Conservation (phyloP, 2,113 vertebrate genomes). For the Chlamydotis undulata region DNA sequence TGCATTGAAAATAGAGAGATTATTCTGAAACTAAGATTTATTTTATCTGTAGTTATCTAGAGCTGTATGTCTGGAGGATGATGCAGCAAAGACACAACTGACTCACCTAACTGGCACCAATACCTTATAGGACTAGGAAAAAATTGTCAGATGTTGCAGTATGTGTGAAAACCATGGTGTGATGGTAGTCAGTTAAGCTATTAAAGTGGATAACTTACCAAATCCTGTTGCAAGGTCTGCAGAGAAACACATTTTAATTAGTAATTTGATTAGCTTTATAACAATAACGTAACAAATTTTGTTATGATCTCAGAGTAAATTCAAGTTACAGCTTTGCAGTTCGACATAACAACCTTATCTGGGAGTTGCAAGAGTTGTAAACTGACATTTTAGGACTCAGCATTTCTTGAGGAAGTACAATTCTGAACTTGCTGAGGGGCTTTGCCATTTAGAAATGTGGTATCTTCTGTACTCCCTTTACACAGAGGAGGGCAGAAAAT, state of each 20-base stretch:
- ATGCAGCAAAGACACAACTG: conserved; percentile 9
- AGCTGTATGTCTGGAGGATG: background rate
- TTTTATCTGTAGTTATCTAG: background rate
- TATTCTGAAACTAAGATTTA: background rate
- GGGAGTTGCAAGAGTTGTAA: background rate
- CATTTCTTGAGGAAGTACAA: background rate
- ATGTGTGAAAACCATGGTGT: background rate
- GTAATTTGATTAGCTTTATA: background rate
- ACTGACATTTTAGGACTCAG: background rate
- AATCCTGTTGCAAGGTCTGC: background rate
- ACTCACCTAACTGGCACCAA: background rate
- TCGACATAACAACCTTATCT: background rate
- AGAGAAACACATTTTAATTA: background rate
- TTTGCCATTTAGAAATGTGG: background rate
- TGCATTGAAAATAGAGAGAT: background rate
- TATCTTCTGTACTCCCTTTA: background rate
- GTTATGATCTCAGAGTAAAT: background rate
- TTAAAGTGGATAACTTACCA: background rate
- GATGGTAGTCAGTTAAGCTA: background rate
- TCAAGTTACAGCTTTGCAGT: background rate
- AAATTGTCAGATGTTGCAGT: background rate
- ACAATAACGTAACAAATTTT: background rate
- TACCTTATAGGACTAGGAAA: background rate
- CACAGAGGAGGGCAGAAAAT: background rate
- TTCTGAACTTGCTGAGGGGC: background rate